Evolutionary conservation across 2,797 vertebrate genomes (phyloP).

Genomic region (Pseudochaenichthys georgianus): DNA sequence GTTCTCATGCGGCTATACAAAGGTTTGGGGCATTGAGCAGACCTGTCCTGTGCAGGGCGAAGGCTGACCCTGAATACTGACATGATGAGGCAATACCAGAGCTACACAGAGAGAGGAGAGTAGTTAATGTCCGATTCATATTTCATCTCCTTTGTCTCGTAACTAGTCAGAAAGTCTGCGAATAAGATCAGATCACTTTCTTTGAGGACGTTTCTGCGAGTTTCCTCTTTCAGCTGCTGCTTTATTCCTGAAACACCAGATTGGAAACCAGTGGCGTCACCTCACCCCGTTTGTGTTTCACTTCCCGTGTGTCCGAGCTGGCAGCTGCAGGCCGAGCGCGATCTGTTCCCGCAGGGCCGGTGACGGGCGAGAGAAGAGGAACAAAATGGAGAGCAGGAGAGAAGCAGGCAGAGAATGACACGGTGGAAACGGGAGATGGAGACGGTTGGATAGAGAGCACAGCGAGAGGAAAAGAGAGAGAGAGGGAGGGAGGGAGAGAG

Average conservation of each 20-base stretch:
- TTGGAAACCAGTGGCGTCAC: slow-evolving; percentile 63
- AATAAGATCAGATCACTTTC: not conserved
- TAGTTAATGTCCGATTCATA: not conserved
- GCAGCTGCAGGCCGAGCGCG: slow-evolving; percentile 60
- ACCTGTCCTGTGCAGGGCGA: slow-evolving; percentile 16
- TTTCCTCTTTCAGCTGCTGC: not conserved
- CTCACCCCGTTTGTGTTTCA: slow-evolving; percentile 60
- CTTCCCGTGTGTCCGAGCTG: slow-evolving; percentile 49
- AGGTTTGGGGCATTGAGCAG: slow-evolving; percentile 40
- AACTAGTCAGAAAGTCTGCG: slow-evolving; percentile 2
- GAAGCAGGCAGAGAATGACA: slow-evolving; percentile 34
- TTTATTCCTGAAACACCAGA: slow-evolving; percentile 54
- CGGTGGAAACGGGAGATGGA: slow-evolving; percentile 26
- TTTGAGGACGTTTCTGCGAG: not conserved
- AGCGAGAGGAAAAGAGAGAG: slow-evolving; percentile 16
- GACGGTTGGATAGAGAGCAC: slow-evolving; percentile 16
- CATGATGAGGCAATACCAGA: slow-evolving; percentile 51
- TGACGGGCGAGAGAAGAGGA: slow-evolving; percentile 38
- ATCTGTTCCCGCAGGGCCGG: slow-evolving; percentile 60
- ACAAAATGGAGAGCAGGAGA: slow-evolving; percentile 53
- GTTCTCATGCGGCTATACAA: slow-evolving; percentile 15
- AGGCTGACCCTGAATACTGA: slow-evolving; percentile 30
- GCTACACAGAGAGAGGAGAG: not conserved
- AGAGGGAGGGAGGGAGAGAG: slow-evolving; percentile 47
- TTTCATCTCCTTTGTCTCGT: not conserved